A percentile compares a stretch with the other conserved stretches of the same genome.
Evolutionary conservation across 2,797 vertebrate species (phyloP).

Genomic region (Gallirallus australis): DNA sequence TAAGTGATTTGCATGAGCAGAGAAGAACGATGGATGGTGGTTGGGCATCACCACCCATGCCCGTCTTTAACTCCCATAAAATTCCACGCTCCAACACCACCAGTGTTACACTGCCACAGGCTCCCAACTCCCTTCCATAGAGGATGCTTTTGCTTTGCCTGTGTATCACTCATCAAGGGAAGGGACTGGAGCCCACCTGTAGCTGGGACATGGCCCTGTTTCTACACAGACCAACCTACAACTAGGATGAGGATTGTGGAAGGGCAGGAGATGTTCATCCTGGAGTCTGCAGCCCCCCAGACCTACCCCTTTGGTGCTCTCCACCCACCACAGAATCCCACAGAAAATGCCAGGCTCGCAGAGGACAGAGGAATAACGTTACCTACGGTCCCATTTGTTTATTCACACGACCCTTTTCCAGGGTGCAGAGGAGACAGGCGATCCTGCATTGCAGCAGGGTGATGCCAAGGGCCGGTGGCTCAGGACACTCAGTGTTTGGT

Average conservation of each 20-base stretch:
- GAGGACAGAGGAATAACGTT: rapidly evolving
- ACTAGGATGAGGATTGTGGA: background rate
- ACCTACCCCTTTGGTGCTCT: background rate
- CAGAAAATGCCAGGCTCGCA: no score
- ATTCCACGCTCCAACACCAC: background rate
- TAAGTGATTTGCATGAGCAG: no score
- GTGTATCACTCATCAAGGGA: rapidly evolving
- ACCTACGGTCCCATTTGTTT: rapidly evolving
- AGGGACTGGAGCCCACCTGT: background rate
- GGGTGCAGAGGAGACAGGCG: background rate
- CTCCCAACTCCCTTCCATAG: background rate
- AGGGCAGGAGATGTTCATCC: background rate
- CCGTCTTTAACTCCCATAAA: background rate
- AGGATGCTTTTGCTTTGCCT: background rate
- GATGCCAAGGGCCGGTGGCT: background rate
- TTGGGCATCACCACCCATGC: background rate
- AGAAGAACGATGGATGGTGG: background rate
- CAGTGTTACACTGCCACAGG: rapidly evolving
- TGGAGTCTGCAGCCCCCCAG: background rate
- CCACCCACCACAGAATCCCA: background rate
- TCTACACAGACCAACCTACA: background rate
- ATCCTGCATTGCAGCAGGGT: background rate
- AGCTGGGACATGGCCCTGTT: background rate
- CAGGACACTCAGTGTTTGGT: no score
- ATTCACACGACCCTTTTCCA: background rate